Conservation (phyloP, 2,113 vertebrate species). For the Pelobates fuscus region DNA sequence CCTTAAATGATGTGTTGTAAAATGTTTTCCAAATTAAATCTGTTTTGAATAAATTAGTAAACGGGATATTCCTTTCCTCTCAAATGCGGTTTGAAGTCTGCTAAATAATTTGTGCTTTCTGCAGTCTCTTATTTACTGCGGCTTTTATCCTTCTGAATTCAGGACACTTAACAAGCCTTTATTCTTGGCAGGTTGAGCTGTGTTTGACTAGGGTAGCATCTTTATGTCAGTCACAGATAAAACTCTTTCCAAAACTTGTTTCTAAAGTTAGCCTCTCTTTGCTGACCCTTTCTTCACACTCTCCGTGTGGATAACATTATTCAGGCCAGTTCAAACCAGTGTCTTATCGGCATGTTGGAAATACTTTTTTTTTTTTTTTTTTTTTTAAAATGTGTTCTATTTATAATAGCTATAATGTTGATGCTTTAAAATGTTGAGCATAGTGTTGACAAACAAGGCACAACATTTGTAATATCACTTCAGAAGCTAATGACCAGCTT, state of each 20-base stretch:
- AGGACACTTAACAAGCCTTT: neutral
- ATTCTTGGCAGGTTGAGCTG: neutral
- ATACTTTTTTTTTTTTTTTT: no score
- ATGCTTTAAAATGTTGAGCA: no score
- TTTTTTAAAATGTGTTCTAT: neutral
- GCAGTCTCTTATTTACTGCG: neutral
- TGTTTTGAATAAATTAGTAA: no score
- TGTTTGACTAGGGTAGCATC: neutral
- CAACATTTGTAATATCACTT: no score
- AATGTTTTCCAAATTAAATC: no score
- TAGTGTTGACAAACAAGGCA: no score
- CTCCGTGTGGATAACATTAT: neutral
- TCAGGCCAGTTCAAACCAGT: slow-evolving; percentile 2
- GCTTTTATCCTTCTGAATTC: neutral
- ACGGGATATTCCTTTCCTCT: no score
- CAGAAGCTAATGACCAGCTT: no score
- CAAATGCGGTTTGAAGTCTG: neutral
- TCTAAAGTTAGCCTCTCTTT: neutral
- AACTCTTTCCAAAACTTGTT: slow-evolving; percentile 5
- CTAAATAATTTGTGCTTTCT: neutral
- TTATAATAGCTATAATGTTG: neutral
- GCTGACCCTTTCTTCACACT: neutral
- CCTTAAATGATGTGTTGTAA: no score
- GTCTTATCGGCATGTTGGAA: neutral
- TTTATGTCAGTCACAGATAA: neutral